These are phyloP conservation scores for Pardosa pseudoannulata DNA, from an alignment of 2,888 invertebrate genomes.

Conservation along the genomic window DNA sequence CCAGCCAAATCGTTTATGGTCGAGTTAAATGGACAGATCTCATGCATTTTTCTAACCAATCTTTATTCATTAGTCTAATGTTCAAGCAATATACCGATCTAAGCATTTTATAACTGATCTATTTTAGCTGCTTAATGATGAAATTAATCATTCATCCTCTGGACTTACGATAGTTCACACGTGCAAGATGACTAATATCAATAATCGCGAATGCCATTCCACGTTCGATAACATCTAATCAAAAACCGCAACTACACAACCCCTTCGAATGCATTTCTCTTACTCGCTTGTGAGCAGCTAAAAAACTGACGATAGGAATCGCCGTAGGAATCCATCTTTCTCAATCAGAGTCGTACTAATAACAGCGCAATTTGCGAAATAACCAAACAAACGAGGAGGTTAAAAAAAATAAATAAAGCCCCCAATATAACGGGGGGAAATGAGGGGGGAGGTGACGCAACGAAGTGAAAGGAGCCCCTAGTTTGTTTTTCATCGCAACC, in stretches of 20 bases:
- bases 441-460: constrained; percentile 1
- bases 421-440: background rate
- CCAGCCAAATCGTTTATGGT: no score
- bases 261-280: no score
- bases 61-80: no score
- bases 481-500: constrained; percentile 15
- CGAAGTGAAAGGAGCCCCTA: background rate
- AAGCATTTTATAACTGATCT: no score
- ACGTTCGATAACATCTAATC: background rate
- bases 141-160: no score
- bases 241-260: background rate
- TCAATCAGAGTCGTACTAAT: background rate
- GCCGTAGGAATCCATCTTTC: background rate
- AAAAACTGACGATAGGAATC: background rate
- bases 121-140: no score
- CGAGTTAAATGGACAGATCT: no score
- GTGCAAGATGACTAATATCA: background rate
- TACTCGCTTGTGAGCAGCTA: no score
- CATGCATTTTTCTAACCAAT: no score
- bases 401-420: background rate
- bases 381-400: no score
- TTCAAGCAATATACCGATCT: no score
- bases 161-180: no score
- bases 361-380: constrained; percentile 1
- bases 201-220: background rate